Conservation (phyloP, 30 jellyfish, hydroid and myxozoan genomes). For the Aurelia aurita complex sp. Pacific region DNA sequence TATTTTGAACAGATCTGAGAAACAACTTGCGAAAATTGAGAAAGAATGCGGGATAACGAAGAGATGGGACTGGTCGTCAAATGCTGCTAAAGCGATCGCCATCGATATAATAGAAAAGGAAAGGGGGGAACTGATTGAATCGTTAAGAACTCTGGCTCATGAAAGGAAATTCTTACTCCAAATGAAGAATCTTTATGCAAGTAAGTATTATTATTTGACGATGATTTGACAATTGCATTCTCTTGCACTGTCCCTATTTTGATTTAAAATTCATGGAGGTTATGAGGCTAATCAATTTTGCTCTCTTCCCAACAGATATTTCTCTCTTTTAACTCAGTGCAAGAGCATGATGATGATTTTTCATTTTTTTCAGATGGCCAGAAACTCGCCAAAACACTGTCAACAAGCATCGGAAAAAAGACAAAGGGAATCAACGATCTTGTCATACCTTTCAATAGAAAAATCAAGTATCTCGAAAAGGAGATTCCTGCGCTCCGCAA, state of each 20-base stretch:
- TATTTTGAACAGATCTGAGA: neutral
- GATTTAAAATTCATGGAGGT: no score
- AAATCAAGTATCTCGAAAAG: neutral
- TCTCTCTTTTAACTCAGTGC: no score
- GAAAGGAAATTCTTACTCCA: conserved; percentile 3
- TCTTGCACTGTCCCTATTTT: no score
- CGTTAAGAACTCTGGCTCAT: neutral
- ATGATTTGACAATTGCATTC: no score
- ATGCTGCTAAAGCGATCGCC: conserved; percentile 2
- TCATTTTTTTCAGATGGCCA: conserved; percentile 5
- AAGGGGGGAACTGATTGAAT: neutral
- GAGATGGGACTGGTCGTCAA: neutral
- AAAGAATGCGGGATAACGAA: neutral
- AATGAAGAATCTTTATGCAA: conserved; percentile 12
- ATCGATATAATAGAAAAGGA: neutral
- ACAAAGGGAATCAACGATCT: neutral
- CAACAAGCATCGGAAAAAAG: neutral
- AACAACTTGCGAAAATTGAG: neutral
- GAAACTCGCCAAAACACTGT: neutral
- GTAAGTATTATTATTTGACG: neutral
- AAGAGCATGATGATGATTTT: neutral
- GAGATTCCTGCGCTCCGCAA: conserved; percentile 2
- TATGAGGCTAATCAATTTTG: no score
- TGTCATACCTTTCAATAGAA: neutral
- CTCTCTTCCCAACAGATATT: no score